phyloP scores from a whole-genome alignment of 2,888 invertebrate species.

The Zhuqinia jingwanae region DNA sequence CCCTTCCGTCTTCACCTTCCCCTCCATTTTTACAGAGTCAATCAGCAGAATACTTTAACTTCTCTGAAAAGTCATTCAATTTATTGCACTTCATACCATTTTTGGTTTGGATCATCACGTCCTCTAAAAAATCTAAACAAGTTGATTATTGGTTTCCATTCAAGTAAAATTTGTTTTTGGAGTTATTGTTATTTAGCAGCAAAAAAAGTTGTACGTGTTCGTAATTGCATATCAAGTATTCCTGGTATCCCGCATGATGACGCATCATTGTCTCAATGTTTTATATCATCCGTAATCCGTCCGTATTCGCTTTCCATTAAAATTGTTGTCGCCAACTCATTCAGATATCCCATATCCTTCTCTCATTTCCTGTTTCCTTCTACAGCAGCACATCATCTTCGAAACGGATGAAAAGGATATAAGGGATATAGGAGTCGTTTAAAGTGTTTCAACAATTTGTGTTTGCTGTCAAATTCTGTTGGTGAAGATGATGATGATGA shows the following conservation, averaged over 20 bases:
- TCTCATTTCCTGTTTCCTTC: conserved; percentile 68
- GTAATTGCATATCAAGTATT: neutral
- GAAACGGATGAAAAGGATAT: neutral
- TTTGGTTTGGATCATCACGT: conserved; percentile 45
- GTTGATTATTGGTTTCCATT: conserved; percentile 49
- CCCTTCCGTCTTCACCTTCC: conserved; percentile 34
- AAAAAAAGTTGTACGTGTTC: neutral
- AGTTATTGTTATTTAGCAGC: conserved; percentile 35
- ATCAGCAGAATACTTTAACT: conserved; percentile 57
- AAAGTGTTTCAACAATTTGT: neutral
- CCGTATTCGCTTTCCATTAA: conserved; percentile 30
- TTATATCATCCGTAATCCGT: too few relatives aligned
- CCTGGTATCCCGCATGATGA: neutral
- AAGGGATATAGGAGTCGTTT: neutral
- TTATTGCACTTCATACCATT: conserved; percentile 63
- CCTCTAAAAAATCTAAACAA: conserved; percentile 21
- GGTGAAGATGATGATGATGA: neutral
- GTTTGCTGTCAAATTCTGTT: neutral
- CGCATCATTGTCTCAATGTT: too few relatives aligned
- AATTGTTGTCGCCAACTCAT: conserved; percentile 42
- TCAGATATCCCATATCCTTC: conserved; percentile 25
- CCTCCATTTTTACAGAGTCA: conserved; percentile 54
- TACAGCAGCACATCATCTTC: conserved; percentile 5
- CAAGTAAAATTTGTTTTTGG: neutral
- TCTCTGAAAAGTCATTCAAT: conserved; percentile 55